These are phyloP conservation scores for Notolabrus celidotus DNA, from an alignment of 2,797 vertebrate species.

Conservation along the genomic window DNA sequence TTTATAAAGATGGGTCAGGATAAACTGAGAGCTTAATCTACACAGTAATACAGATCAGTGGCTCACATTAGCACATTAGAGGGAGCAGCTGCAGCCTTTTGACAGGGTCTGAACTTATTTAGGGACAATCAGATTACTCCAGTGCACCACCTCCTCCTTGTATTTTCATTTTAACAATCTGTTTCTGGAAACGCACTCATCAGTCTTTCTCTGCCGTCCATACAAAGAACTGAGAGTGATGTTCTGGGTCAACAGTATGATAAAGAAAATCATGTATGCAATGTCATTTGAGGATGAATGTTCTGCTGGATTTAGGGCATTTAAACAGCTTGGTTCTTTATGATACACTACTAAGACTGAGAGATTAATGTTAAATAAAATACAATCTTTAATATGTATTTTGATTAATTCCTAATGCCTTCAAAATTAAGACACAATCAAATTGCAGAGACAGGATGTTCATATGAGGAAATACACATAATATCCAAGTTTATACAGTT, in stretches of 20 bases:
- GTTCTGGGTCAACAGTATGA: conserved; percentile 57
- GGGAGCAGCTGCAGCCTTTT: conserved; percentile 65
- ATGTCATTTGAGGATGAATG: conserved; percentile 61
- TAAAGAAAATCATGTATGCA: conserved; percentile 64
- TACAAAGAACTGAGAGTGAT: background rate
- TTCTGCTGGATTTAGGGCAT: conserved; percentile 77
- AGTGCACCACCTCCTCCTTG: background rate
- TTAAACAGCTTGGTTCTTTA: conserved; percentile 75
- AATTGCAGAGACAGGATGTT: conserved; percentile 10
- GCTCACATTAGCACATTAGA: conserved; percentile 71
- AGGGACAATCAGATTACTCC: conserved; percentile 56
- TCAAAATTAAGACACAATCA: conserved; percentile 53
- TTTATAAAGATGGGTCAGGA: conserved; percentile 68
- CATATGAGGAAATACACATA: conserved; percentile 4
- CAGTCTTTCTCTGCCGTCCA: conserved; percentile 19
- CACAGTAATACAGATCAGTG: conserved; percentile 72
- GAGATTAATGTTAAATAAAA: conserved; percentile 78
- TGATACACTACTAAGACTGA: conserved; percentile 60
- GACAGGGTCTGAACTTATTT: conserved; percentile 42
- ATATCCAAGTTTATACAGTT: background rate
- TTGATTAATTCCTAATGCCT: conserved; percentile 76
- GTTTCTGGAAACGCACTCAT: conserved; percentile 27
- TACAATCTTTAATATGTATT: conserved; percentile 77
- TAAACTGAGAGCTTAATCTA: conserved; percentile 77
- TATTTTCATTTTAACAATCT: conserved; percentile 12